A percentile compares a stretch with the other conserved stretches of the same genome.
Conservation (phyloP, 2,113 vertebrate genomes). For the Passer montanus region DNA sequence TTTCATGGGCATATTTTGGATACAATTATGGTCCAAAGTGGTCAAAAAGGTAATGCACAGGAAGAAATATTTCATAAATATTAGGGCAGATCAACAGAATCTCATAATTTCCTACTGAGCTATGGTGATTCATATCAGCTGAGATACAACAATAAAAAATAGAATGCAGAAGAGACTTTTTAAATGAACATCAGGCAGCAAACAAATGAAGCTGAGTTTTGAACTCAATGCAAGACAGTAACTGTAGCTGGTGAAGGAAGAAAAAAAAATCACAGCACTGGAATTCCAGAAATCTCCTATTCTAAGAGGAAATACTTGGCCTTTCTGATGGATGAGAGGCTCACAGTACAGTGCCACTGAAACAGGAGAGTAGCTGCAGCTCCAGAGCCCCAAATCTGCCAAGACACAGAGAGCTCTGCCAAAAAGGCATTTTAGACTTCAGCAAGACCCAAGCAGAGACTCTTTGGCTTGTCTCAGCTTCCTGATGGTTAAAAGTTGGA, state of each 20-base stretch:
- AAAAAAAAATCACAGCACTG: not conserved
- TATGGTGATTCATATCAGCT: not conserved
- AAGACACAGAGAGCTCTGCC: not conserved
- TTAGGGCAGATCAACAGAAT: not conserved
- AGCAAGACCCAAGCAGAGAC: not conserved
- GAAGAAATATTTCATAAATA: not conserved
- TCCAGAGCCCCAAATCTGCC: not conserved
- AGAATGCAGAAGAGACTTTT: not conserved
- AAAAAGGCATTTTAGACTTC: constrained; percentile 26
- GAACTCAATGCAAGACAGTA: not conserved
- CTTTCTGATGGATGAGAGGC: constrained; percentile 11
- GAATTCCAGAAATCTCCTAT: constrained; percentile 28
- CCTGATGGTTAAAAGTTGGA: constrained; percentile 3
- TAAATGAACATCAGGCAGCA: not conserved
- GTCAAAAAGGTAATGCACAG: not conserved
- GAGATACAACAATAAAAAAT: not conserved
- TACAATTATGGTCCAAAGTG: not conserved
- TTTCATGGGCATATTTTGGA: not conserved
- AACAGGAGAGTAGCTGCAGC: constrained; percentile 3
- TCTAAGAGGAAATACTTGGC: not conserved
- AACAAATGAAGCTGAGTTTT: not conserved
- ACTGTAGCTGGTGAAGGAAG: not conserved
- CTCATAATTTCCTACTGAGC: not conserved
- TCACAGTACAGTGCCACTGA: constrained; percentile 6
- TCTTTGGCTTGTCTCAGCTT: constrained; percentile 12